Evolutionary conservation across 2,797 vertebrate genomes (phyloP), one percentile per base, ranked within the genome.

Genomic region (Numenius phaeopus): DNA sequence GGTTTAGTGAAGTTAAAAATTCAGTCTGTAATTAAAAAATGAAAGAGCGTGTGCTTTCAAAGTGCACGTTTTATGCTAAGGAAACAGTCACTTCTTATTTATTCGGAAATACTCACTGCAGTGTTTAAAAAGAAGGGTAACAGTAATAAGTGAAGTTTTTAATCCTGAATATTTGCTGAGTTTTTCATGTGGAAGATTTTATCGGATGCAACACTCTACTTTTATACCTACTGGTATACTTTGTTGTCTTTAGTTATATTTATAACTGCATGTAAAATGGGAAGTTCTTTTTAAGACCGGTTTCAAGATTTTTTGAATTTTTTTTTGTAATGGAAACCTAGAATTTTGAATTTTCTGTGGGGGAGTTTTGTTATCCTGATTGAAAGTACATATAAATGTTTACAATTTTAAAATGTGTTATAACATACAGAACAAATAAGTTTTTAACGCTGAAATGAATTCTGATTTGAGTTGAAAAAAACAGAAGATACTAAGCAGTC

Each of bases 1-100:
- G 59, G 72, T 92, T 96, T 93, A 95, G 40, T 81, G 73, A 78
- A 93, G 91, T 84, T 87, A 89, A 82, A 90, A 90, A 90, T 87
- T 86, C 85, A 90, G 4, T 61, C 77, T 81, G 39, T 88, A 94
- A 95, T 97, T 96, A 94, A 90, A 83, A 91, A 95, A 65, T 83
- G 89, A 83, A 79, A 83, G 61, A 40, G 18, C 0, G 2, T 75
- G 50, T 24, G 34, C 37, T 89, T 84, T 77, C 69, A 71, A 89
- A 77, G 82, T 11, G 17, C 21, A 52, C 34, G 11, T 93, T 96
- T 89, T 72, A 44, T 89, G 37, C 49, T 93, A 59, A 40, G 52
- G 59, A 67, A 81, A 46, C 55, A 79, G 54, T 61, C 32, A 37
- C 44, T 90, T 84, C 15, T 73, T 83, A 44, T 61, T 94, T 97